Evolutionary conservation across 2,113 vertebrate genomes (phyloP), one percentile per base, ranked within the genome.

Genomic region (Passer domesticus): DNA sequence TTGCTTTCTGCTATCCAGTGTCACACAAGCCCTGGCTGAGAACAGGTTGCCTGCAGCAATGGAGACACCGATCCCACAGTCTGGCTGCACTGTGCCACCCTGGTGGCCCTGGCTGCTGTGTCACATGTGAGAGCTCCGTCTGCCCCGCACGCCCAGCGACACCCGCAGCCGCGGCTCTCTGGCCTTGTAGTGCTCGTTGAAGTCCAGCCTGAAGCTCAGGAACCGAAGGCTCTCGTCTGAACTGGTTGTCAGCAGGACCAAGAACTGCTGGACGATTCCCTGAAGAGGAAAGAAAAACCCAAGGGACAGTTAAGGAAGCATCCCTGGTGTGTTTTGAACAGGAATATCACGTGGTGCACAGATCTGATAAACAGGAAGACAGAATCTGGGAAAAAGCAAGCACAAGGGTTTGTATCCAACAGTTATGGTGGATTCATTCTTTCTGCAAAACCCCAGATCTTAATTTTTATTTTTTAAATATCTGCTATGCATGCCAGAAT

Each of bases 201-300:
- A 99, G 97, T 99, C 99, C 95, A 99, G 95, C n/a, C 99, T 97
- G 95, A 99, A 99, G 98, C 99, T 99, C 63, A 99, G 98, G 97
- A 99, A 99, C 47, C 98, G 98, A 33, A 99, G 98, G 76, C 99
- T 99, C 96, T 99, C 99, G 1, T 99, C 99, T 4, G 98, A 89
- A 87, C 98, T 99, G 80, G 98, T 98, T 56, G 98, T 99, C 93
- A 99, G 97, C 83, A 99, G 92, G 93, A 99, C 98, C 97, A 99
- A 94, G 96, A 99, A 99, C 97, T 99, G 99, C 97, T 99, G 99
- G 58, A 99, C 99, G 1, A 99, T 98, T 85, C 98, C 99, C 99
- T 99, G 94, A 31, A 89, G 17, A 55, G 89, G 64, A 89, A 79
- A 82, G 21, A 64, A 55, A 87, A 86, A 70, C 8, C 24, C 49